Percentiles rank a stretch among this genome's conserved stretches.
Evolutionary conservation across 2,797 vertebrate genomes (phyloP).

Genomic region (Typhlichthys eigenmanni): DNA sequence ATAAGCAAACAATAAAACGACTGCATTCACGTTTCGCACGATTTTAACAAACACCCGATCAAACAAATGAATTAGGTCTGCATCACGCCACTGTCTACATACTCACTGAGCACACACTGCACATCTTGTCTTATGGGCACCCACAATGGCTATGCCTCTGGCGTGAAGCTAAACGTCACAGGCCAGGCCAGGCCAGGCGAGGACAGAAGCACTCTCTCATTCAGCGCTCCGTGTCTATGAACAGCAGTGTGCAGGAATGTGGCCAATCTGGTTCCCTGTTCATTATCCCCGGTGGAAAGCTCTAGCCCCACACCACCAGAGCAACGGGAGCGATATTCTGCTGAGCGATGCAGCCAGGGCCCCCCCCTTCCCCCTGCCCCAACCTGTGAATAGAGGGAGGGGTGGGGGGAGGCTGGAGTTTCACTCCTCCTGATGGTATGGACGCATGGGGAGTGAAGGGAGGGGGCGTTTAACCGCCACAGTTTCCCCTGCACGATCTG

Average conservation of each 20-base stretch:
- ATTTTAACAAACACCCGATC: too few species aligned
- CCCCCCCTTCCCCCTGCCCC: conserved; percentile 43
- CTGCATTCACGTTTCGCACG: too few species aligned
- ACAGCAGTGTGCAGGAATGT: conserved; percentile 22
- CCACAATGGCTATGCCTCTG: conserved; percentile 12
- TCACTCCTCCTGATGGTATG: conserved; percentile 53
- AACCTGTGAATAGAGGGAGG: conserved; percentile 7
- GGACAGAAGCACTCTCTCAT: conserved; percentile 22
- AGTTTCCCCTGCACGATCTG: conserved; percentile 43
- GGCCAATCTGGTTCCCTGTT: conserved; percentile 30
- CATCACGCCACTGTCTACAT: too few species aligned
- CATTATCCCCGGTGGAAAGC: conserved; percentile 66
- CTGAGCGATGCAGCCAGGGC: conserved; percentile 68
- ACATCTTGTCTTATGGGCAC: too few species aligned
- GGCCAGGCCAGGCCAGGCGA: conserved; percentile 3
- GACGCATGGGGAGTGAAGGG: conserved; percentile 37
- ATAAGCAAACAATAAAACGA: too few species aligned
- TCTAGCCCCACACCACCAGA: conserved; percentile 55
- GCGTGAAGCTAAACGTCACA: conserved; percentile 30
- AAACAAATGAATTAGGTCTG: too few species aligned
- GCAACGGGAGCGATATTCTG: conserved; percentile 61
- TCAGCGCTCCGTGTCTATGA: conserved; percentile 21
- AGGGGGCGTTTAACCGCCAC: conserved; percentile 63
- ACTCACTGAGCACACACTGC: too few species aligned
- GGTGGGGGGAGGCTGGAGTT: conserved; percentile 52